Evolutionary conservation across 2,888 invertebrate species (phyloP).

Genomic region (Drosophila pseudotalamancana): DNA sequence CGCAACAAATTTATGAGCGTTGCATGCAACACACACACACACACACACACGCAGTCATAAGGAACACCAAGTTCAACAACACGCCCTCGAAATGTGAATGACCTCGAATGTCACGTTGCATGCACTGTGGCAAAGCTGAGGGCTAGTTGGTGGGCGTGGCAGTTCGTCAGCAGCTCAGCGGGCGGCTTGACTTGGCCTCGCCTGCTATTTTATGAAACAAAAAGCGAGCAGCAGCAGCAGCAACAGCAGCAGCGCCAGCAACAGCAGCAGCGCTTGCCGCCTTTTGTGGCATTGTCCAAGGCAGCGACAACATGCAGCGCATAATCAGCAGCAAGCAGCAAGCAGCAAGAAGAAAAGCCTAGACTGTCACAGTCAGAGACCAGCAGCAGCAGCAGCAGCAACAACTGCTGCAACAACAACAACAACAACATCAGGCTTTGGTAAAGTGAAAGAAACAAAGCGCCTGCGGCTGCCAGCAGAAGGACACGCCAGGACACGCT

Average conservation of each 20-base stretch:
- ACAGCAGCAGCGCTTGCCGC: constrained; percentile 16
- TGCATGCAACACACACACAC: constrained; percentile 22
- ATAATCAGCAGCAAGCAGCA: constrained; percentile 55
- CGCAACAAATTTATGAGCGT: background rate
- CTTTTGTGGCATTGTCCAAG: constrained; percentile 68
- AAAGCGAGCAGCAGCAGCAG: constrained; percentile 48
- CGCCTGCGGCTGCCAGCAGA: constrained; percentile 57
- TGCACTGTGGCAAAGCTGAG: constrained; percentile 15
- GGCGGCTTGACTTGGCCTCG: constrained; percentile 16
- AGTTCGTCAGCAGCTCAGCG: constrained; percentile 54
- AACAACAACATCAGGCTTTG: constrained; percentile 32
- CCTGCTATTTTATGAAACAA: constrained; percentile 59
- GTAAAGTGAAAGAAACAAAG: constrained; percentile 62
- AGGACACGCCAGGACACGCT: constrained; percentile 23
- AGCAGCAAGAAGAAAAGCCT: constrained; percentile 39
- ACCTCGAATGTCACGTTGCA: constrained; percentile 82
- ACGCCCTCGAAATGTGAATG: constrained; percentile 83
- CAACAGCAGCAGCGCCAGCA: constrained; percentile 41
- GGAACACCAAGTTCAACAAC: constrained; percentile 82
- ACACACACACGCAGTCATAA: background rate
- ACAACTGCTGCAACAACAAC: constrained; percentile 1
- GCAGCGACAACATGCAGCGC: constrained; percentile 50
- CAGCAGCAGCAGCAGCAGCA: constrained; percentile 31
- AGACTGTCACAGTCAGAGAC: constrained; percentile 51
- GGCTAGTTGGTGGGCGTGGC: constrained; percentile 29